Base-by-base conservation (phyloP, 2,797 vertebrate genomes). In the Darevskia mixta region DNA sequence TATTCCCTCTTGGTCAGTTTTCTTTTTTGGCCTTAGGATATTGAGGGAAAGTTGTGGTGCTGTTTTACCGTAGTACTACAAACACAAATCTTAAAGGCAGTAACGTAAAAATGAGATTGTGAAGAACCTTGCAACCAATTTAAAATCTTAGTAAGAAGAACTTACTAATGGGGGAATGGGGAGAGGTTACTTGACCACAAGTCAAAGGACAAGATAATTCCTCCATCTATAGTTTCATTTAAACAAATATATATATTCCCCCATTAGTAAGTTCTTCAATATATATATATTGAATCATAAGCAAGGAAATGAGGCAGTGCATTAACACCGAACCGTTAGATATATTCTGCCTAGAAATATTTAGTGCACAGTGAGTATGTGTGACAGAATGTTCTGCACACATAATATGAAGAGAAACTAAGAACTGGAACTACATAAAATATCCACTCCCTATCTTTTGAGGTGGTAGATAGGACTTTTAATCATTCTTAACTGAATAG, bases 221-320 rank as follows among this genome's bases (percentile, higher is more conserved):
- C n/a, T 20, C 13, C 32, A 78, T 1, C 29, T 83, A 1, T 0
- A 93, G 91, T 43, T 88, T 84, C 18, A 78, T 49, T 18, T 89
- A 13, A 45, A 82, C 83, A 67, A 64, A 92, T 43, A 85, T 82
- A 71, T 61, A 90, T 89, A 89, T n/a, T n/a, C n/a, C n/a, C n/a
- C n/a, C n/a, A n/a, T n/a, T n/a, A n/a, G n/a, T n/a, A n/a, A n/a
- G n/a, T n/a, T n/a, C n/a, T n/a, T n/a, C n/a, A n/a, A n/a, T n/a
- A 43, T 15, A 88, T 92, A 88, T n/a, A 89, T 72, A 90, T 72
- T 73, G 35, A 91, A 89, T n/a, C 88, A 23, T 83, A 89, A 90
- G 55, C 76, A 90, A 80, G 43, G 35, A 83, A 87, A 93, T 92
- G 61, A 90, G 25, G 2, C 61, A 91, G 79, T 67, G 87, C 85